A percentile compares a stretch with the other conserved stretches of the same genome.
These are phyloP conservation scores for Rallus crepitans DNA, from an alignment of 2,797 vertebrate species.

Conservation along the genomic window DNA sequence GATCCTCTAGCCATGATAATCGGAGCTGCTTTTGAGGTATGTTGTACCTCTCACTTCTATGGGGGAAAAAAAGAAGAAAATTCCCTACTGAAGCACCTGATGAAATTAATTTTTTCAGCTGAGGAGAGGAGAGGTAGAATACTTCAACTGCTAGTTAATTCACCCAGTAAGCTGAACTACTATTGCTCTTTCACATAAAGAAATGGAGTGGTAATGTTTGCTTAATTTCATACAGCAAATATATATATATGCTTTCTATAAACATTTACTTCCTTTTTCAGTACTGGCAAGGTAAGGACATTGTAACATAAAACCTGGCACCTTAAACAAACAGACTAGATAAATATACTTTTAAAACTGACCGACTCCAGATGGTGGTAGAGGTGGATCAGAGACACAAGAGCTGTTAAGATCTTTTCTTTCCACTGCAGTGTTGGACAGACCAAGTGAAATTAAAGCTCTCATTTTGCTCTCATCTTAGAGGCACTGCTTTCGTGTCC, in stretches of 20 bases:
- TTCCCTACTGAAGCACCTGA: not conserved
- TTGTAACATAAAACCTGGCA: not conserved
- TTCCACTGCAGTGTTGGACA: not conserved
- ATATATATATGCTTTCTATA: not conserved
- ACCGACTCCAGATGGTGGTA: slow-evolving; percentile 48
- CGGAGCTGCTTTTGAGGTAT: not conserved
- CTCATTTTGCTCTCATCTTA: slow-evolving; percentile 62
- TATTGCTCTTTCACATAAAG: not conserved
- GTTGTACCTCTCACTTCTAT: not conserved
- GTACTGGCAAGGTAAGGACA: not conserved
- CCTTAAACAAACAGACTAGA: not conserved
- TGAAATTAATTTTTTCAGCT: not conserved
- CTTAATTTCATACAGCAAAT: not conserved
- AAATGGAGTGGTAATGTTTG: not conserved
- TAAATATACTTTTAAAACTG: not conserved
- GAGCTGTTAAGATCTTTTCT: slow-evolving; percentile 3
- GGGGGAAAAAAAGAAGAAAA: not conserved
- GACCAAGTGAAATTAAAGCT: not conserved
- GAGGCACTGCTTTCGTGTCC: slow-evolving; percentile 49
- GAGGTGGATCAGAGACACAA: slow-evolving; percentile 60
- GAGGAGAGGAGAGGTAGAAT: not conserved
- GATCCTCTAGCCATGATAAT: not conserved
- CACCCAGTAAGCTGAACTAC: not conserved
- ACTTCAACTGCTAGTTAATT: not conserved
- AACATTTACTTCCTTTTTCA: not conserved